Base-by-base conservation (phyloP, 2,888 invertebrate species). In the Poecilobothrus nobilitatus region DNA sequence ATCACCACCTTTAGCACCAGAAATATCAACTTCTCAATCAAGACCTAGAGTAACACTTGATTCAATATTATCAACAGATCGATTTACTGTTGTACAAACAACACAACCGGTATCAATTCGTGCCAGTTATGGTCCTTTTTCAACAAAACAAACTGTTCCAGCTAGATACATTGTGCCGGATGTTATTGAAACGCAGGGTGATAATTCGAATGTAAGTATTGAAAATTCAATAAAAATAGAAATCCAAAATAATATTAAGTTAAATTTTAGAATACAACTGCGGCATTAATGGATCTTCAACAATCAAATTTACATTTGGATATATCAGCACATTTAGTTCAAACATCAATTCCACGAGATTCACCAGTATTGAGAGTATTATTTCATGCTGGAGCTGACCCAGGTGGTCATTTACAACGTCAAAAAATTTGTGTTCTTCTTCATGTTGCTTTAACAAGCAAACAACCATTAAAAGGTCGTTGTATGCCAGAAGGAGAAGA, bases 321-420 rank as follows among this genome's bases (percentile, higher is more conserved):
- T 80, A 91, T 97, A 83, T 95, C 94, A 63, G 96, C 95, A 8
- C 96, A 97, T 81, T 85, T 96, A 70, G 96, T 97, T n/a, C 90
- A 92, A 68, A 85, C 86, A 68, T 91, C 91, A 76, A 87, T 97
- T 68, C 91, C 94, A 0, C 87, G 94, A 66, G 95, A 96, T 79
- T 90, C 92, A 21, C 96, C 97, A 0, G 91, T 94, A n/a, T 83
- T 97, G 62, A 86, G 96, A 70, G 95, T 97, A 10, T 86, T 97
- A 33, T 95, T 97, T 81, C 96, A 97, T 81, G 92, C 94, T 21
- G 94, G 92, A 37, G 91, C 91, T 69, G 92, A 92, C 81, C 90
- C 91, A 0, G 90, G 91, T n/a, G 90, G 90, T 12, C 85, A 91
- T 71, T 83, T 91, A 72, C 90, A 91, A 75, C 89, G 91, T 62